A percentile compares a stretch with the other conserved stretches of the same genome.
phyloP scores from a whole-genome alignment of 2,113 vertebrate genomes.

The Zootoca vivipara region DNA sequence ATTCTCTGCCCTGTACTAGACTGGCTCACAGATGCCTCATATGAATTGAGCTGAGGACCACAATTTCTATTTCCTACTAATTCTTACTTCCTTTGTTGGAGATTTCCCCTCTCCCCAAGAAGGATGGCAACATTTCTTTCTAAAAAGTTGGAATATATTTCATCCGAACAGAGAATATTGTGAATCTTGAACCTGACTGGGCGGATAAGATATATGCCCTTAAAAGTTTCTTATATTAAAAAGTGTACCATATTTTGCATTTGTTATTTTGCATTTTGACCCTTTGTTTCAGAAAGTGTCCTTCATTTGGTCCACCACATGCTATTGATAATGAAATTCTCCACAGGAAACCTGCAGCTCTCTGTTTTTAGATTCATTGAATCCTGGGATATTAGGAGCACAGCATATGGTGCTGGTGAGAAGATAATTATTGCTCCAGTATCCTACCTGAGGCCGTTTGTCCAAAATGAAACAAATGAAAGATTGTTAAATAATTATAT shows the following conservation, averaged over 20 bases:
- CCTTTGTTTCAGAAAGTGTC: conserved; percentile 59
- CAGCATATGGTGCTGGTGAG: conserved; percentile 64
- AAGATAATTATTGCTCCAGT: conserved; percentile 65
- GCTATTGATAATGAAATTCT: conserved; percentile 50
- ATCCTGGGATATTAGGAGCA: conserved; percentile 51
- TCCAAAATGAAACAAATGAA: conserved; percentile 14
- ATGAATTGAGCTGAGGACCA: background rate
- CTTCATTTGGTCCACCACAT: conserved; percentile 56
- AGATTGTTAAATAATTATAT: conserved; percentile 37
- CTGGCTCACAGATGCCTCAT: background rate
- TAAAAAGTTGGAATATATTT: background rate
- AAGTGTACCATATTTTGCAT: conserved; percentile 17
- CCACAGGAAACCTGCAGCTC: conserved; percentile 62
- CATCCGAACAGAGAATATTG: background rate
- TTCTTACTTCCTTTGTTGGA: background rate
- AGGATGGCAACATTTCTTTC: background rate
- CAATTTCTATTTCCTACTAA: background rate
- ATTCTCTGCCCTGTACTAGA: background rate
- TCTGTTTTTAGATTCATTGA: conserved; percentile 55
- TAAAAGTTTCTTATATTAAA: conserved; percentile 14
- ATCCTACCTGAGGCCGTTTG: conserved; percentile 53
- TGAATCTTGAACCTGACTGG: background rate
- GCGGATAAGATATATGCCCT: background rate
- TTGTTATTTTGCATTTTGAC: conserved; percentile 47
- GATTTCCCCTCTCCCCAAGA: background rate